Conservation (phyloP, 2,888 invertebrate species). For the Agrochola lota region DNA sequence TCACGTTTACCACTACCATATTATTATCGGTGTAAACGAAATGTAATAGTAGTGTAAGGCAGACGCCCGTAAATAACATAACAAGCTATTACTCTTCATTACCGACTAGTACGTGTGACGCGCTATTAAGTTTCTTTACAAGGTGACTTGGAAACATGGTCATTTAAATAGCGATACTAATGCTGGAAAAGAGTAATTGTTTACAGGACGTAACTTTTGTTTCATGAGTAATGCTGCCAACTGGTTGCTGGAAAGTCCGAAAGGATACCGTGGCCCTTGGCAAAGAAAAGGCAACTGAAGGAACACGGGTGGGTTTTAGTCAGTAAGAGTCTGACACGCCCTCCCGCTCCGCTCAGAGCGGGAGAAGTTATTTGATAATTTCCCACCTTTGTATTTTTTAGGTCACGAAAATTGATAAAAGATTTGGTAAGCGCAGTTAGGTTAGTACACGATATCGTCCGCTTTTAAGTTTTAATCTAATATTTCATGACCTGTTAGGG, state of each 20-base stretch:
- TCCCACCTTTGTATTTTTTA: no score
- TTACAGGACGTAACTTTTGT: slow-evolving; percentile 1
- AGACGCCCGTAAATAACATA: slow-evolving; percentile 18
- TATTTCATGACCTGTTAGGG: background rate
- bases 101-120: background rate
- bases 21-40: background rate
- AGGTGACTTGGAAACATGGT: slow-evolving; percentile 2
- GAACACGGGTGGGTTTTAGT: no score
- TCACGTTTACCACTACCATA: background rate
- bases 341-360: no score
- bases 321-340: no score
- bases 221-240: no score
- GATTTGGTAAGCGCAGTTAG: background rate
- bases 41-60: background rate
- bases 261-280: no score
- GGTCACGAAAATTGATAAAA: background rate
- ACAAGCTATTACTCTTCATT: slow-evolving; percentile 42
- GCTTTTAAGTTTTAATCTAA: background rate
- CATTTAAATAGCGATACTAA: slow-evolving; percentile 22
- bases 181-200: slow-evolving; percentile 2
- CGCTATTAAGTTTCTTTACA: slow-evolving; percentile 40
- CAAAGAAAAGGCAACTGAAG: no score
- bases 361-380: no score
- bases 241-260: no score
- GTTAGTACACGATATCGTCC: background rate